A percentile compares a stretch with the other conserved stretches of the same genome.
Conservation (phyloP, 2,888 invertebrate species). For the Chironomus tentans region DNA sequence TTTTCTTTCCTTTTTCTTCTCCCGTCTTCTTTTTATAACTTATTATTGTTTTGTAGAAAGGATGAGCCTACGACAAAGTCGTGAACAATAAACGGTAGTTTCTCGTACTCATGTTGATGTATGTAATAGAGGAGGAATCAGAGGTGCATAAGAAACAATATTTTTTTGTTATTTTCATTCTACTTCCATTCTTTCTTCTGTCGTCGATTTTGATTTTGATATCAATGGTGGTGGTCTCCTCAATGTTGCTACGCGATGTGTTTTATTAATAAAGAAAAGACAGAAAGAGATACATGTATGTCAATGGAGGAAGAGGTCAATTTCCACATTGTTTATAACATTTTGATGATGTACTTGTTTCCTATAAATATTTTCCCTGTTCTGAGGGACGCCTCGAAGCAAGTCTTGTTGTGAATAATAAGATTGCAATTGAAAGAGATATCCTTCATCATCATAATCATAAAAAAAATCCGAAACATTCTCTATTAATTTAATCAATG, state of each 20-base stretch:
- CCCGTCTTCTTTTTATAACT: no score
- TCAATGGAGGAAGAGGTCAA: background rate
- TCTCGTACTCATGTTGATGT: background rate
- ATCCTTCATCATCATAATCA: no score
- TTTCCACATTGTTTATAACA: no score
- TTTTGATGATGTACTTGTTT: no score
- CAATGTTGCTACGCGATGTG: no score
- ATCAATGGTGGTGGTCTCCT: no score
- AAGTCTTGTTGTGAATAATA: no score
- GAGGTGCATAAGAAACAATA: background rate
- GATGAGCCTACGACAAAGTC: slow-evolving; percentile 11
- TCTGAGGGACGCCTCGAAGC: no score
- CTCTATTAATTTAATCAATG: slow-evolving; percentile 26
- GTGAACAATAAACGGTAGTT: slow-evolving; percentile 20
- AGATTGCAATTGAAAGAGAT: no score
- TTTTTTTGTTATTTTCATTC: background rate
- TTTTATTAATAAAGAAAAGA: no score
- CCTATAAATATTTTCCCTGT: no score
- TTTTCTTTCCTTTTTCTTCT: background rate
- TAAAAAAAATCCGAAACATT: background rate
- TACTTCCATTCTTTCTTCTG: background rate
- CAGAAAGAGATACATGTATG: background rate
- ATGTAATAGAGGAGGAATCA: background rate
- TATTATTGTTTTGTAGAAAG: background rate
- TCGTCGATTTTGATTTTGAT: no score